Conservation (phyloP, 1,140 invertebrate species). For the Diabrotica virgifera region DNA sequence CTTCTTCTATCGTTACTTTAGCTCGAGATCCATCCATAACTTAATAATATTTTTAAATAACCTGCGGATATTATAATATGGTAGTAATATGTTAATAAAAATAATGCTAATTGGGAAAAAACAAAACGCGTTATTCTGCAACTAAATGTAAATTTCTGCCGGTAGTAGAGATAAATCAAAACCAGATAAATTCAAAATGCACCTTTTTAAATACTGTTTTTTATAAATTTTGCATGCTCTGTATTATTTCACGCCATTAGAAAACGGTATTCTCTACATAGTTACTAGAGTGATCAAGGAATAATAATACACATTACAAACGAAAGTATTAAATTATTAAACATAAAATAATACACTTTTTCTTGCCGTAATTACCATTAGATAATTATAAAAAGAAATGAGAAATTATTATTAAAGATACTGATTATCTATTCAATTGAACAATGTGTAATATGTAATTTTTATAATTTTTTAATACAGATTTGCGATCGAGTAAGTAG, state of each 20-base stretch:
- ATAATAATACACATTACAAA: slow-evolving; percentile 9
- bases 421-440: slow-evolving; percentile 12
- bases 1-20: too few species aligned
- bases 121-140: too few species aligned
- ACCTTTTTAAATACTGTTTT: too few species aligned
- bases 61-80: too few species aligned
- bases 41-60: too few species aligned
- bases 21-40: too few species aligned
- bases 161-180: too few species aligned
- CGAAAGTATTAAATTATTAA: slow-evolving; percentile 4
- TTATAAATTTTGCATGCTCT: background rate
- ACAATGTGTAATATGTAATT: slow-evolving; percentile 7
- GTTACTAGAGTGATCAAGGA: background rate
- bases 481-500: background rate
- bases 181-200: too few species aligned
- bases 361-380: background rate
- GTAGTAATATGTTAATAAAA: too few species aligned
- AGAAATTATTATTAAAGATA: slow-evolving; percentile 12
- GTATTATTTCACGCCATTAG: background rate
- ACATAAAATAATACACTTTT: background rate
- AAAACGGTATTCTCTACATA: slow-evolving; percentile 8
- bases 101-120: too few species aligned
- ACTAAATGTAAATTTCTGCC: too few species aligned
- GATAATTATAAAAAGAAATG: slow-evolving; percentile 14
- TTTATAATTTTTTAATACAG: background rate